Conservation (phyloP, 2,113 vertebrate species). For the Meleagris gallopavo region DNA sequence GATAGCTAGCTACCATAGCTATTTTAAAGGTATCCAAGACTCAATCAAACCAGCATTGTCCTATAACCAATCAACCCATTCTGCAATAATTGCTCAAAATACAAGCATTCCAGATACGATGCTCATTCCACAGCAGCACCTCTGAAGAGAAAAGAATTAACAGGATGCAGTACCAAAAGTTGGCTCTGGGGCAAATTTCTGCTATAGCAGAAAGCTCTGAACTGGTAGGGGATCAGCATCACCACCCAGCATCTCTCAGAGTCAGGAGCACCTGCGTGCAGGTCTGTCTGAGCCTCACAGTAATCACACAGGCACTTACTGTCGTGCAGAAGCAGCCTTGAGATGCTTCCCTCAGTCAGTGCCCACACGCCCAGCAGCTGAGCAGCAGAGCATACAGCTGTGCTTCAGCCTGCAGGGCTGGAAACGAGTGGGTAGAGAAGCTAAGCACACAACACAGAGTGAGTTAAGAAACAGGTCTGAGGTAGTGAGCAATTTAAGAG, state of each 20-base stretch:
- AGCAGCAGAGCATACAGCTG: background rate
- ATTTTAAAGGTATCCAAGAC: background rate
- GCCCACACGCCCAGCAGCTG: background rate
- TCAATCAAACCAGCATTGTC: background rate
- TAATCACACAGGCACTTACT: too few relatives aligned
- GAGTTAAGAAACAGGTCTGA: background rate
- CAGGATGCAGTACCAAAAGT: fast-evolving
- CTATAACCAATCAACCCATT: background rate
- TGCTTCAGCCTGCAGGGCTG: background rate
- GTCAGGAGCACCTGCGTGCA: background rate
- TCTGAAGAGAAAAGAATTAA: background rate
- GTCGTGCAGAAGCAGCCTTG: fast-evolving
- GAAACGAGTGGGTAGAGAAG: background rate
- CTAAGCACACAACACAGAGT: fast-evolving
- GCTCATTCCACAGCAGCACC: background rate
- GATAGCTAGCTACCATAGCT: background rate
- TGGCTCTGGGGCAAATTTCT: background rate
- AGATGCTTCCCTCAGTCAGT: background rate
- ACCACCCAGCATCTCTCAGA: background rate
- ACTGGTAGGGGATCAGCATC: fast-evolving
- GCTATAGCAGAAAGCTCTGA: background rate
- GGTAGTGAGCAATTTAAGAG: background rate
- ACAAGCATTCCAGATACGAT: background rate
- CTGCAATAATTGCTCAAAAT: background rate
- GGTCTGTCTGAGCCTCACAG: background rate